phyloP scores from a whole-genome alignment of 2,797 vertebrate species.

The Enteromius trimaculatus region DNA sequence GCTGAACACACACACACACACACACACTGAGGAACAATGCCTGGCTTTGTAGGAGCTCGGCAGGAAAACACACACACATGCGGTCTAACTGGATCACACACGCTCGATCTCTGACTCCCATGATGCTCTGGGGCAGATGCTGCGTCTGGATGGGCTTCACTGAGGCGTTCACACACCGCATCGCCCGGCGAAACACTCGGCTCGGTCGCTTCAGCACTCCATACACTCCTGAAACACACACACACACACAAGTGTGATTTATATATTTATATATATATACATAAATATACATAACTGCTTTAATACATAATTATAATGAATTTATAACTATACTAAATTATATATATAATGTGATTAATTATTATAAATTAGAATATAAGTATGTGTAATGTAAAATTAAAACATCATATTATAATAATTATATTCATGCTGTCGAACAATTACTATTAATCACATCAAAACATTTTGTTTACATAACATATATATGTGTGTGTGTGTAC shows the following conservation, averaged over 20 bases:
- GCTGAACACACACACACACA: slow-evolving; percentile 12
- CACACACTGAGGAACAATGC: slow-evolving; percentile 30
- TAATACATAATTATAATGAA: no score
- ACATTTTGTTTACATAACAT: no score
- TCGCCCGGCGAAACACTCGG: background rate
- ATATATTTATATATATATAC: no score
- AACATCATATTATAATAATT: no score
- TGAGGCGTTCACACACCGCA: background rate
- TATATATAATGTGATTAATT: no score
- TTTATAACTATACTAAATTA: no score
- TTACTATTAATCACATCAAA: no score
- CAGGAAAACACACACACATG: slow-evolving; percentile 8
- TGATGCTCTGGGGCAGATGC: background rate
- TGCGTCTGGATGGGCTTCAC: background rate
- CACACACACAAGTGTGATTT: background rate
- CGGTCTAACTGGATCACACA: slow-evolving; percentile 3
- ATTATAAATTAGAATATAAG: no score
- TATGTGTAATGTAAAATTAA: no score
- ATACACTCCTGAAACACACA: slow-evolving; percentile 10
- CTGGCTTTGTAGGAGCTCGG: background rate
- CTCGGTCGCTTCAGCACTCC: background rate
- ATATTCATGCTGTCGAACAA: no score
- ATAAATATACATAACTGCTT: no score
- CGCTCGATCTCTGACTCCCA: background rate
- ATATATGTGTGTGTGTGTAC: no score